Conservation (phyloP, 2,113 vertebrate species). For the Hirundichthys speculiger region DNA sequence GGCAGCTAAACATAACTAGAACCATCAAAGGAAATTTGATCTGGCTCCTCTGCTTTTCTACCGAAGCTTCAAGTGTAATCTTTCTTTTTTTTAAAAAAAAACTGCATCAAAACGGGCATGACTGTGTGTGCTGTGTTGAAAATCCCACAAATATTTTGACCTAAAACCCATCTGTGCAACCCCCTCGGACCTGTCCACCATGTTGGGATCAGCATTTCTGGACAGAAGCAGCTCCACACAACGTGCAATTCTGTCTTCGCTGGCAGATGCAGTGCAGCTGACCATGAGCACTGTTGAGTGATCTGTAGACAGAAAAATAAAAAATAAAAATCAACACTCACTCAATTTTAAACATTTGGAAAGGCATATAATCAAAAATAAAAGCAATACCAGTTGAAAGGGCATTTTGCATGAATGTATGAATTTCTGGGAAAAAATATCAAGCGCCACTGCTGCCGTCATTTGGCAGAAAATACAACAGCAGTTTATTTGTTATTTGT, state of each 20-base stretch:
- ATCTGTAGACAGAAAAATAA: slow-evolving; percentile 75
- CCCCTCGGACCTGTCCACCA: slow-evolving; percentile 85
- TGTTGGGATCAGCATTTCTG: slow-evolving; percentile 90
- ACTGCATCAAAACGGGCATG: slow-evolving; percentile 30
- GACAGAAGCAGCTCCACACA: slow-evolving; percentile 92
- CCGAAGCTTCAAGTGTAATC: slow-evolving; percentile 35
- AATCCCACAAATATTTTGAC: slow-evolving; percentile 41
- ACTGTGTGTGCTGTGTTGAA: slow-evolving; percentile 24
- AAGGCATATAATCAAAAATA: too few relatives aligned
- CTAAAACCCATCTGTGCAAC: slow-evolving; percentile 23
- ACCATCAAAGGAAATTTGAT: slow-evolving; percentile 63
- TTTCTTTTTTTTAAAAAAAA: slow-evolving; percentile 37
- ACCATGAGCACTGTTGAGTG: slow-evolving; percentile 90
- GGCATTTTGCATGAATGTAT: too few relatives aligned
- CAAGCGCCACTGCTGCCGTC: too few relatives aligned
- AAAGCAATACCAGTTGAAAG: too few relatives aligned
- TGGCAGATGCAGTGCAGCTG: slow-evolving; percentile 83
- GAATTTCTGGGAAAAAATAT: too few relatives aligned
- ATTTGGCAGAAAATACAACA: too few relatives aligned
- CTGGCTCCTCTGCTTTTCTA: slow-evolving; percentile 25
- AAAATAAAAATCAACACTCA: too few relatives aligned
- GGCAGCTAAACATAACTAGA: slow-evolving; percentile 52
- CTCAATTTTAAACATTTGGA: too few relatives aligned
- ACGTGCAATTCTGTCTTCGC: slow-evolving; percentile 86
- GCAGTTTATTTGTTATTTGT: too few relatives aligned